Evolutionary conservation across 2,113 vertebrate species (phyloP), one percentile per base, ranked within the genome.

Genomic region (Stegastes partitus): DNA sequence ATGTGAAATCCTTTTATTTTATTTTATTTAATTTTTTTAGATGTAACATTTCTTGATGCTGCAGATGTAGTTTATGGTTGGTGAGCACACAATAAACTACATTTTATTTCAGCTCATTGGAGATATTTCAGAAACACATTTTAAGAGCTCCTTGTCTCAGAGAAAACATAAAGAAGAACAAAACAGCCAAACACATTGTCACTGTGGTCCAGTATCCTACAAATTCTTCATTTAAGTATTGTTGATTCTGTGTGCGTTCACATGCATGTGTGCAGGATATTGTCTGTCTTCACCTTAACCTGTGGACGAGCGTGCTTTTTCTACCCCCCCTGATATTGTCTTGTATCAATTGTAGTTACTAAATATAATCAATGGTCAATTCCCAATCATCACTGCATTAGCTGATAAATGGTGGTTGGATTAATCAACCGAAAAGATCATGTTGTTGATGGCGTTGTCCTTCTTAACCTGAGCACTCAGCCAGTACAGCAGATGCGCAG

Each of bases 371-470:
- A 88, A 86, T 77, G 61, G 63, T 15, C 74, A 81, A 54, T 88
- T 88, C 70, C 45, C 51, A 39, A 92, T 91, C 92, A 91, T 88
- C 15, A 26, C 68, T 15, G 47, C 59, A 92, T 92, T 90, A 91
- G 55, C 83, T 92, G 92, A 91, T 92, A 73, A 92, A 91, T 57
- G 79, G 74, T 14, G 44, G 42, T 28, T 4, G 74, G 74, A 87
- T 85, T 81, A 83, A 83, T 92, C 81, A 84, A 69, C 68, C 11
- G 63, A 74, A 67, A 61, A 77, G 64, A 83, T 85, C 72, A n/a
- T 11, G 64, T 59, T 53, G 70, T 85, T 72, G 19, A 72, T 63
- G 31, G 14, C 45, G 53, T 53, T 70, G 73, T 59, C 71, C 63
- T 37, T 68, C 26, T 45, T 64, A 74, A 66, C 42, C 45, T 34